These are phyloP conservation scores for Cynaeus angustus DNA, from an alignment of 2,888 invertebrate genomes.

Conservation along the genomic window DNA sequence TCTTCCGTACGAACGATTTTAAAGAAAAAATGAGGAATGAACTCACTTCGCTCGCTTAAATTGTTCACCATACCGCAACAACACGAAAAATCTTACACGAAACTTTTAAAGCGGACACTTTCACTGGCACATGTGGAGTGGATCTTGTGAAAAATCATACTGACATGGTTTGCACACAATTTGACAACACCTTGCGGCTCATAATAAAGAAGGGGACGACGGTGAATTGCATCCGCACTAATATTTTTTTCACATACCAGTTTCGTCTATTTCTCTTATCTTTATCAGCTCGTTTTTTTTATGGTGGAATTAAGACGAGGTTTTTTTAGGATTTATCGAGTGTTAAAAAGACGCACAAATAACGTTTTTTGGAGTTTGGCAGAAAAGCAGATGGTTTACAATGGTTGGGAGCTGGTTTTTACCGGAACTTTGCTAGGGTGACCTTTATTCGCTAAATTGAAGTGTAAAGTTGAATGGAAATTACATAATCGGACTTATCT, in stretches of 20 bases:
- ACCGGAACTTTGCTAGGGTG: too few species aligned
- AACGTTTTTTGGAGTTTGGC: too few species aligned
- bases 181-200: slow-evolving; percentile 35
- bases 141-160: slow-evolving; percentile 36
- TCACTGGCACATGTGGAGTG: slow-evolving; percentile 31
- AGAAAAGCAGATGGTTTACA: too few species aligned
- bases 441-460: too few species aligned
- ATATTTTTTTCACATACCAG: background rate
- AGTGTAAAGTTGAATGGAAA: too few species aligned
- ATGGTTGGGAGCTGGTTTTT: too few species aligned
- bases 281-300: background rate
- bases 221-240: slow-evolving; percentile 6
- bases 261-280: slow-evolving; percentile 1
- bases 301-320: background rate
- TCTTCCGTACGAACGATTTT: slow-evolving; percentile 20
- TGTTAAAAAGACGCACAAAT: background rate
- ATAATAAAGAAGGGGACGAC: slow-evolving; percentile 28
- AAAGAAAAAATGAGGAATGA: background rate
- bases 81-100: slow-evolving; percentile 2
- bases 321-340: background rate
- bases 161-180: slow-evolving; percentile 38
- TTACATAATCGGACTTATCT: too few species aligned
- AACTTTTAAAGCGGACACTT: slow-evolving; percentile 12
- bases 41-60: slow-evolving; percentile 22
- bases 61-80: slow-evolving; percentile 39